Evolutionary conservation across 2,797 vertebrate species (phyloP).

Genomic region (Ciconia nigra): DNA sequence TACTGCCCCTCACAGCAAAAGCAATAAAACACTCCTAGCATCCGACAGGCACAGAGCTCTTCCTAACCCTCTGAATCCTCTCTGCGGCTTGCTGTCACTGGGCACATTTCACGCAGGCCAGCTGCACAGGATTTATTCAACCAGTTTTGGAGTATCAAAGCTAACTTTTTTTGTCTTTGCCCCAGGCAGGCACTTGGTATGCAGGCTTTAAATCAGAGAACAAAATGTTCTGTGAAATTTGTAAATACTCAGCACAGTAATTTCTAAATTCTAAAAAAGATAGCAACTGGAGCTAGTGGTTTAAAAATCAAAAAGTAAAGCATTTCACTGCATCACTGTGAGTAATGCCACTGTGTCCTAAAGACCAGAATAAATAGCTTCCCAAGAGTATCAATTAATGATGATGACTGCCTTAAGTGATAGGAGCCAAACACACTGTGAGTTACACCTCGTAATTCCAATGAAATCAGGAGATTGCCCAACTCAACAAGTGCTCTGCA

Average conservation of each 20-base stretch:
- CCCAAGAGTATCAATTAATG: not conserved
- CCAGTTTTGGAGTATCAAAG: slow-evolving; percentile 39
- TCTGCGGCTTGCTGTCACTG: not conserved
- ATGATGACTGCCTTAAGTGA: not conserved
- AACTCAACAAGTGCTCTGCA: not conserved
- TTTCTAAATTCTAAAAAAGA: not conserved
- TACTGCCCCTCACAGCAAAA: not conserved
- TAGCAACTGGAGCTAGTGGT: not conserved
- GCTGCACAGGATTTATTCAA: slow-evolving; percentile 55
- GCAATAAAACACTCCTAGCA: not conserved
- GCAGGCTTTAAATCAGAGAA: slow-evolving; percentile 38
- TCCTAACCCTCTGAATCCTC: slow-evolving; percentile 7
- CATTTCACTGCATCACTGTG: not conserved
- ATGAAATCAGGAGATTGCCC: not conserved
- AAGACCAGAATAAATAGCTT: not conserved
- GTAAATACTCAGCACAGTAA: not conserved
- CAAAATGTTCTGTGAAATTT: slow-evolving; percentile 41
- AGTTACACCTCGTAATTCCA: not conserved
- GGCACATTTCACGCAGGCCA: slow-evolving; percentile 43
- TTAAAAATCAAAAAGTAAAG: not conserved
- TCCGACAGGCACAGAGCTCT: slow-evolving; percentile 14
- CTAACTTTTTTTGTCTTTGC: slow-evolving; percentile 1
- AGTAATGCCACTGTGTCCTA: not conserved
- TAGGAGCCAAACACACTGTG: not conserved
- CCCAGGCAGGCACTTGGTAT: slow-evolving; percentile 15